Base-by-base conservation (phyloP, 2,113 vertebrate genomes). In the Lepus europaeus region DNA sequence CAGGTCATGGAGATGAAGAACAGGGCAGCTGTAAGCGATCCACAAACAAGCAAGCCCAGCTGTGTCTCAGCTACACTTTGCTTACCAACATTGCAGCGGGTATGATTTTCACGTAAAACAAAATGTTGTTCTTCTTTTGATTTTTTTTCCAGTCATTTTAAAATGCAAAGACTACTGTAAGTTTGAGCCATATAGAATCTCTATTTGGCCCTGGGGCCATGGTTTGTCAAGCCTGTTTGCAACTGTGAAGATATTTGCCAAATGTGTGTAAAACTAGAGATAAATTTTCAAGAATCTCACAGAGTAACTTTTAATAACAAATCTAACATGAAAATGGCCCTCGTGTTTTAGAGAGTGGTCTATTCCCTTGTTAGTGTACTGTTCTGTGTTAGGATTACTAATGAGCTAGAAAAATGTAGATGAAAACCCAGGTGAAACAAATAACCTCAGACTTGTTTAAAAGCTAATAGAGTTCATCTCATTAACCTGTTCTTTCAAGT, bases 281-380 rank as follows among this genome's bases (percentile, higher is more conserved):
- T 96, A 27, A 73, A 45, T 96, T 90, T 90, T 69, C 39, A 81
- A 94, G 81, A 73, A 13, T 89, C 83, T 93, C 53, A 85, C 53
- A 49, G 39, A 11, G 56, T 59, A 70, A 76, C 45, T 82, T 51
- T 96, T 94, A 86, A 74, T 82, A 88, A 94, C 36, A 45, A 92
- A 77, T 45, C 31, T 69, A 94, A 77, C 23, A 88, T 2, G 84
- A 90, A 95, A 94, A 88, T 17, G 25, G 25, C 31, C 78, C 29
- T 82, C 53, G 10, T 63, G 23, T 90, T 95, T 96, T 70, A 16
- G 94, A 92, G 90, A 56, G 82, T 33, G 76, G 56, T 89, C 61
- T 95, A 92, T 91, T 84, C 84, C 36, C 56, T 53, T 80, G 64
- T 69, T 39, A 66, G n/a, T 85, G 6, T 25, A 73, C 29, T 85